These are phyloP conservation scores for Eulacestoma nigropectus DNA, from an alignment of 2,113 vertebrate genomes.

Conservation along the genomic window DNA sequence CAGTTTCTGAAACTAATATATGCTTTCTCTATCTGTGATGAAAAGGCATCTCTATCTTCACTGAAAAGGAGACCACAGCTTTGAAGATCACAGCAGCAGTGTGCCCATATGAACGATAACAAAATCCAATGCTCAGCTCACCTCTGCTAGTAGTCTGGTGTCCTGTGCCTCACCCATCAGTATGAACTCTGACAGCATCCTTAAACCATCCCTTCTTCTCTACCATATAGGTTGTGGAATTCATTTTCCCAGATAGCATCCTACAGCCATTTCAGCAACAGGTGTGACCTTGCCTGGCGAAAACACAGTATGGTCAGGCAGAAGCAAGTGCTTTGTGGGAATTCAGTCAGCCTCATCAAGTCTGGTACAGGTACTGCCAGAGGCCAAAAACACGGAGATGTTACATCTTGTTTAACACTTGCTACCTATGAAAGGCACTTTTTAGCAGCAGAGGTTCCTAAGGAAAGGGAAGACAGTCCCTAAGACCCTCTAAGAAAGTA, in stretches of 20 bases:
- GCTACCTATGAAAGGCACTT: background rate
- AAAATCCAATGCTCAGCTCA: background rate
- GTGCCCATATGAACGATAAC: background rate
- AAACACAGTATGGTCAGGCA: background rate
- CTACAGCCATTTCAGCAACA: background rate
- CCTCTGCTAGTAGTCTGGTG: background rate
- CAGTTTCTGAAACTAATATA: background rate
- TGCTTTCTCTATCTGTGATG: background rate
- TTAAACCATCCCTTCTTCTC: background rate
- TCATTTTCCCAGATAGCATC: background rate
- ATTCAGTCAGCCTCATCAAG: background rate
- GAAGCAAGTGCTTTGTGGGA: background rate
- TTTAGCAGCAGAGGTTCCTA: background rate
- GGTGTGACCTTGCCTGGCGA: background rate
- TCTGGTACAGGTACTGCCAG: background rate
- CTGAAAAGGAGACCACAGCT: background rate
- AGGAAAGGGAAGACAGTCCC: background rate
- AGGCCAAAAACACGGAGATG: background rate
- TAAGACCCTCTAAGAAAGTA: background rate
- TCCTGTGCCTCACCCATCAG: background rate
- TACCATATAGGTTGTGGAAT: fast-evolving
- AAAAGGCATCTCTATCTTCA: background rate
- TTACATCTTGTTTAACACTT: background rate
- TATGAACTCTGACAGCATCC: background rate
- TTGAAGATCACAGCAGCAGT: background rate